Evolutionary conservation across 1,140 invertebrate species (phyloP).

Genomic region (Trichonephila clavata): DNA sequence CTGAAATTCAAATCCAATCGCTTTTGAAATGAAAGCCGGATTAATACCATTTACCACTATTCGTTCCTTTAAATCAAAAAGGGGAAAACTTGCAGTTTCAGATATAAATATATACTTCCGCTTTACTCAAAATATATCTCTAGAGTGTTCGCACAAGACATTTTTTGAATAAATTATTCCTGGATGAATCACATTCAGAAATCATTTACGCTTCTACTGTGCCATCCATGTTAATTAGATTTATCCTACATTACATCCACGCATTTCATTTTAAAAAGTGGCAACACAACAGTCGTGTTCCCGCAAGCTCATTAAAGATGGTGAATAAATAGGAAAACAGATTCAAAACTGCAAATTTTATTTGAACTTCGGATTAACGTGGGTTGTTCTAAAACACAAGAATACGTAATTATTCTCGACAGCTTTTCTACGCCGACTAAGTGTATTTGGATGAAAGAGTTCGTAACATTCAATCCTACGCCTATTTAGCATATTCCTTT

Average conservation of each 20-base stretch:
- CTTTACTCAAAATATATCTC: no score
- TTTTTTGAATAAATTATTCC: background rate
- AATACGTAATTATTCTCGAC: background rate
- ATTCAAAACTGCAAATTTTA: background rate
- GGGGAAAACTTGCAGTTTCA: background rate
- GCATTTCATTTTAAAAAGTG: background rate
- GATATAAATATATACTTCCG: no score
- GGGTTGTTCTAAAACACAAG: background rate
- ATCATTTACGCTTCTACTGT: background rate
- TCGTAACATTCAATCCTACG: no score
- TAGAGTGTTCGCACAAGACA: background rate
- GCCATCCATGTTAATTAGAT: background rate
- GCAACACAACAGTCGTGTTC: background rate
- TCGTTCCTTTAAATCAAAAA: background rate
- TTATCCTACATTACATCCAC: background rate
- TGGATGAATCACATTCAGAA: background rate
- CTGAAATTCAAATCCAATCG: background rate
- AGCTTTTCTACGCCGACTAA: background rate
- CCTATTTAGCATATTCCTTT: no score
- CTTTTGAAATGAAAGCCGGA: background rate
- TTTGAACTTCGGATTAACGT: background rate
- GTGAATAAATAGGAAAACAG: background rate
- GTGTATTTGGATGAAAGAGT: background rate
- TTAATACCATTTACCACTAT: background rate
- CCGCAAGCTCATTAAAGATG: background rate